Base-by-base conservation (phyloP, 2,888 invertebrate genomes). In the Taenaris catops region DNA sequence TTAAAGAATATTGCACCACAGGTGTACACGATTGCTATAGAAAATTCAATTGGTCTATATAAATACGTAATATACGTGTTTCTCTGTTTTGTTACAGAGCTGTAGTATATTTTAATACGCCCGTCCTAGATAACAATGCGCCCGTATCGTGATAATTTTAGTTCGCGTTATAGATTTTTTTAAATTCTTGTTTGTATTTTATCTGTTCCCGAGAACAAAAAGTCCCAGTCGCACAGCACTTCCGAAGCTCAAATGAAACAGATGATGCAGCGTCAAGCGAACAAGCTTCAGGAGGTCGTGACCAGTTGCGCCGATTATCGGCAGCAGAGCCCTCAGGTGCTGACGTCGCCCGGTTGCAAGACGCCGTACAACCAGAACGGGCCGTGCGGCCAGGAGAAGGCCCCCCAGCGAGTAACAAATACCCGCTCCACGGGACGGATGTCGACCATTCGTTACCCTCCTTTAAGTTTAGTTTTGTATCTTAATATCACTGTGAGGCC, bases 371-470 rank as follows among this genome's bases (percentile, higher is more conserved):
- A 66, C 36, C 73, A 74, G 38, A 74, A 80, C 51, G 81, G 76
- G 0, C 80, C 81, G 0, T 81, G 81, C 39, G 46, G 29, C 1
- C 73, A 72, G 38, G 75, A 79, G 41, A 79, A 80, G 42, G 63
- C n/a, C 78, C 80, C 79, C 80, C 73, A 61, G 59, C 57, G 69
- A 59, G 68, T 71, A 66, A 79, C 78, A 74, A 78, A 79, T 74
- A 41, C 38, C 25, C 17, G 32, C 32, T 24, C 32, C 32, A 25
- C 6, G 32, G 32, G 32, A 32, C 24, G 24, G 16, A 25, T 25
- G 32, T 25, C 18, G 11, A 57, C 24, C 69, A 76, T 81, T 71
- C 67, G 71, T 80, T 75, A 71, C 61, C 62, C 63, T 71, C 65
- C 73, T 81, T 81, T 78, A 68, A n/a, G n/a, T n/a, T n/a, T n/a